Evolutionary conservation across 1,140 invertebrate genomes (phyloP), one percentile per base, ranked within the genome.

Genomic region (Pseudomyrmex concolor): DNA sequence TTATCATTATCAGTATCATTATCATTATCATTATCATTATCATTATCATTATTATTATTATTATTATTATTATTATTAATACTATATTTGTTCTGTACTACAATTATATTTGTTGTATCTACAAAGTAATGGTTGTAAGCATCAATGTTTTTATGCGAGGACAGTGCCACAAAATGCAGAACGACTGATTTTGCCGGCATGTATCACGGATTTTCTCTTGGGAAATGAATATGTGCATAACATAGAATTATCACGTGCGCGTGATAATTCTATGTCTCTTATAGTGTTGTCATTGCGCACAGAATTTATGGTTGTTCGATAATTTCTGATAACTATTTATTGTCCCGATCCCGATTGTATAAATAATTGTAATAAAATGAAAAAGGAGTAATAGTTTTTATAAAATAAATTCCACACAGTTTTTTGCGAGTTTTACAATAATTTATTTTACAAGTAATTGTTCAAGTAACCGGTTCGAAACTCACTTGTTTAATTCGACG

Each of bases 191-290:
- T 19, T 13, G 43, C n/a, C 19, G 19, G 64, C 54, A 15, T 50
- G 15, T 70, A 78, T 84, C 64, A 82, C 73, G 86, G 86, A 90
- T 89, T 85, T 85, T 84, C 86, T 87, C 85, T 70, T 89, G 90
- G 89, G 84, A 90, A 91, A 90, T 90, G 88, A 90, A 91, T 89
- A 83, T 89, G 83, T 85, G 84, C 88, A 84, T 82, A 87, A 64
- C 71, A 66, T 63, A 84, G 86, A 86, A 90, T 89, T 84, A 84
- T 84, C 64, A 83, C 83, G 67, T 22, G 59, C n/a, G 59, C 48
- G n/a, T n/a, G n/a, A n/a, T n/a, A n/a, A n/a, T n/a, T n/a, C 10
- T 66, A 34, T 34, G 51, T 59, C 34, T 15, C 3, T 10, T 19
- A n/a, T n/a, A 19, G 12, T 78, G 43, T 78, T 78, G 25, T 68